Conservation (phyloP, 2,888 invertebrate species). For the Catotricha subobsoleta region DNA sequence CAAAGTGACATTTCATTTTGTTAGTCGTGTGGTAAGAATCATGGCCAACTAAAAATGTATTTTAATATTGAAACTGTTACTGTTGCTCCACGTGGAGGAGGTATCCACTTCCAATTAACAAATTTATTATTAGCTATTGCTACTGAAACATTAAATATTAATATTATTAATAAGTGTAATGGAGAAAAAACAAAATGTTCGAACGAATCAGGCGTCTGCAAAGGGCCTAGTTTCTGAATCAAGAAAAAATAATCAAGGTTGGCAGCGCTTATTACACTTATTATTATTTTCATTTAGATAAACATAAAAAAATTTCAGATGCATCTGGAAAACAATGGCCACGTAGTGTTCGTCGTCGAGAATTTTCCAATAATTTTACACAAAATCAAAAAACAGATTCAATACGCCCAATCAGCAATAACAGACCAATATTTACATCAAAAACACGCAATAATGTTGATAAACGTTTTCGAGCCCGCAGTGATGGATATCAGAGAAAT, state of each 20-base stretch:
- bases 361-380: conserved; percentile 27
- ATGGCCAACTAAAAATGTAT: conserved; percentile 31
- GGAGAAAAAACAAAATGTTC: conserved; percentile 60
- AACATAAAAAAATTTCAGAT: neutral
- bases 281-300: conserved; percentile 5
- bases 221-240: conserved; percentile 55
- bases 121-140: conserved; percentile 12
- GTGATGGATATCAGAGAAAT: conserved; percentile 40
- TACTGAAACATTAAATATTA: conserved; percentile 6
- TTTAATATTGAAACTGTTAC: conserved; percentile 21
- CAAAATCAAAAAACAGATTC: conserved; percentile 37
- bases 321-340: conserved; percentile 18
- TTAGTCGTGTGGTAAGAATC: conserved; percentile 17
- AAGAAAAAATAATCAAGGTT: conserved; percentile 50
- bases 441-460: conserved; percentile 45
- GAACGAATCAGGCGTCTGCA: conserved; percentile 46
- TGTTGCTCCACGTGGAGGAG: conserved; percentile 29
- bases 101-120: conserved; percentile 15
- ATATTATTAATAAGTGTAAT: conserved; percentile 24
- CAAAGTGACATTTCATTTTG: conserved; percentile 2
- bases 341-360: conserved; percentile 23
- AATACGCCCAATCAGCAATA: neutral
- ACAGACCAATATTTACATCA: conserved; percentile 12
- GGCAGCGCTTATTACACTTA: conserved; percentile 8
- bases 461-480: conserved; percentile 39